Conservation (phyloP, 2,113 vertebrate species). For the Oncorhynchus clarkii region DNA sequence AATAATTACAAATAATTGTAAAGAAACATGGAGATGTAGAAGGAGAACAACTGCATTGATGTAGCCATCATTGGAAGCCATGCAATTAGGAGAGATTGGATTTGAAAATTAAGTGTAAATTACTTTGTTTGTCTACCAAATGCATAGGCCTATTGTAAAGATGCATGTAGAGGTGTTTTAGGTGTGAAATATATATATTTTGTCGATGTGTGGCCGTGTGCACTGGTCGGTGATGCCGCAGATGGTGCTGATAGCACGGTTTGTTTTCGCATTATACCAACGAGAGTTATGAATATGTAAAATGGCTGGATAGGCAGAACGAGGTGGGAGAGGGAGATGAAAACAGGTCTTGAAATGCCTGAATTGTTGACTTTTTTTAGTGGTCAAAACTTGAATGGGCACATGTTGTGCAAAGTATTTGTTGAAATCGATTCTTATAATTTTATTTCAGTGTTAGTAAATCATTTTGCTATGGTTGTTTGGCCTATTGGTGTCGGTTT, state of each 20-base stretch:
- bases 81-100: conserved; percentile 15
- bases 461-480: conserved; percentile 31
- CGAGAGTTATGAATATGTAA: conserved; percentile 77
- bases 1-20: conserved; percentile 4
- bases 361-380: conserved; percentile 15
- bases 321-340: conserved; percentile 59
- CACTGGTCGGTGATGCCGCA: conserved; percentile 42
- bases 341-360: conserved; percentile 43
- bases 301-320: conserved; percentile 72
- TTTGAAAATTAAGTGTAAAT: conserved; percentile 22
- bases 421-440: conserved; percentile 17
- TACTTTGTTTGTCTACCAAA: conserved; percentile 11
- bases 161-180: conserved; percentile 10
- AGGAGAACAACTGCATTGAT: conserved; percentile 28
- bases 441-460: background rate
- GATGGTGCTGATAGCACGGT: conserved; percentile 64
- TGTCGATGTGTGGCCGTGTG: conserved; percentile 14
- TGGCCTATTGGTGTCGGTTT: conserved; percentile 65
- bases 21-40: background rate
- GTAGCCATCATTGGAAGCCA: conserved; percentile 11
- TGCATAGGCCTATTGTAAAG: background rate
- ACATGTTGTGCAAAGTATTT: conserved; percentile 38
- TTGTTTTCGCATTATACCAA: conserved; percentile 76
- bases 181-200: conserved; percentile 12
- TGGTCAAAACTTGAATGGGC: background rate